A percentile compares a stretch with the other conserved stretches of the same genome.
phyloP scores from a whole-genome alignment of 2,797 vertebrate genomes.

The Neosilurus mollespiculum region DNA sequence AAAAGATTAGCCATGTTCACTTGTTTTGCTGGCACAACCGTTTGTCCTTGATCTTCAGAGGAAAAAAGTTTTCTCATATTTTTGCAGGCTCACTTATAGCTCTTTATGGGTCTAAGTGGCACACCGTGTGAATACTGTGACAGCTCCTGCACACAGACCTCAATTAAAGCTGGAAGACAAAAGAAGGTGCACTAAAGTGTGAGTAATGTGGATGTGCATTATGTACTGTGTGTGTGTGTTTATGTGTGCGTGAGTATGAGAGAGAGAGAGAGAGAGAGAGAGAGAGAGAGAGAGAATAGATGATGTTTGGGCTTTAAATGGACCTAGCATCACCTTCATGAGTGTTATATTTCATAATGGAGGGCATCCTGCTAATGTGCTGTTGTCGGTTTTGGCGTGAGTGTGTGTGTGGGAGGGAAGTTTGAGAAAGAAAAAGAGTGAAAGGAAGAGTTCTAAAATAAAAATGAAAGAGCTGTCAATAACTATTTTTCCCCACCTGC shows the following conservation, averaged over 20 bases:
- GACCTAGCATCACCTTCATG: conserved; percentile 48
- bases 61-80: conserved; percentile 13
- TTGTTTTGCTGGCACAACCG: conserved; percentile 46
- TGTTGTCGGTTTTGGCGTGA: conserved; percentile 17
- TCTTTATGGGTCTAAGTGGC: conserved; percentile 21
- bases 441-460: not conserved
- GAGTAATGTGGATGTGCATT: conserved; percentile 38
- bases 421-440: not conserved
- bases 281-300: not conserved
- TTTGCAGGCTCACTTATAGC: conserved; percentile 14
- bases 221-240: conserved; percentile 35
- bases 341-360: conserved; percentile 67
- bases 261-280: not conserved
- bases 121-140: conserved; percentile 27
- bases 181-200: conserved; percentile 33
- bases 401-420: not conserved
- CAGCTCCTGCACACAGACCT: conserved; percentile 16
- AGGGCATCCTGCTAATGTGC: conserved; percentile 54
- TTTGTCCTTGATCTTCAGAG: conserved; percentile 21
- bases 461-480: conserved; percentile 19
- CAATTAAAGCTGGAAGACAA: conserved; percentile 30
- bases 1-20: conserved; percentile 68
- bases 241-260: conserved; percentile 15
- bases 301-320: conserved; percentile 46
- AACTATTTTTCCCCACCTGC: not conserved